Evolutionary conservation across 2,888 invertebrate species (phyloP).

Genomic region (Caenorhabditis afra): DNA sequence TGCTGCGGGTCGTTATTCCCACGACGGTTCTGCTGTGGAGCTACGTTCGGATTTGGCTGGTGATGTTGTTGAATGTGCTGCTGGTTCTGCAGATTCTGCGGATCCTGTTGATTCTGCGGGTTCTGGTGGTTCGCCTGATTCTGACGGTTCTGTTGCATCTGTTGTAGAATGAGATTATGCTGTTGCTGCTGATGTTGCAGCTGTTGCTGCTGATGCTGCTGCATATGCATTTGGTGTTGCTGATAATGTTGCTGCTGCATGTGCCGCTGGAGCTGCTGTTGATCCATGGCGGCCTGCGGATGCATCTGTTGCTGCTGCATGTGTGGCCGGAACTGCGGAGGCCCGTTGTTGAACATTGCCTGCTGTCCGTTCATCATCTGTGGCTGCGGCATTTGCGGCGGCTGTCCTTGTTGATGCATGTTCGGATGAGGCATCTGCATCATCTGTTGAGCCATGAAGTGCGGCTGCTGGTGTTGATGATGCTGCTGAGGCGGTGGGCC

Average conservation of each 20-base stretch:
- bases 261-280: not conserved
- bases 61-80: not conserved
- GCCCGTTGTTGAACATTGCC: not conserved
- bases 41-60: conserved; percentile 3
- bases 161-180: too few relatives aligned
- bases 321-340: conserved; percentile 1
- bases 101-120: not conserved
- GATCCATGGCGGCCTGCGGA: conserved; percentile 1
- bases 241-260: conserved; percentile 7
- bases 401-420: conserved; percentile 4
- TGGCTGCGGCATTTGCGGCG: not conserved
- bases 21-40: not conserved
- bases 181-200: not conserved
- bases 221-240: not conserved
- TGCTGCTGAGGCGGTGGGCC: conserved; percentile 11
- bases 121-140: not conserved
- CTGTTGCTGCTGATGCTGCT: not conserved
- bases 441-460: conserved; percentile 3
- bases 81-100: not conserved
- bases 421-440: conserved; percentile 5
- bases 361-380: too few relatives aligned
- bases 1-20: too few relatives aligned
- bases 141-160: conserved; percentile 13
- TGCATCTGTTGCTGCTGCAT: conserved; percentile 2
- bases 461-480: conserved; percentile 3